phyloP scores from a whole-genome alignment of 2,113 vertebrate species.

The Spea bombifrons region DNA sequence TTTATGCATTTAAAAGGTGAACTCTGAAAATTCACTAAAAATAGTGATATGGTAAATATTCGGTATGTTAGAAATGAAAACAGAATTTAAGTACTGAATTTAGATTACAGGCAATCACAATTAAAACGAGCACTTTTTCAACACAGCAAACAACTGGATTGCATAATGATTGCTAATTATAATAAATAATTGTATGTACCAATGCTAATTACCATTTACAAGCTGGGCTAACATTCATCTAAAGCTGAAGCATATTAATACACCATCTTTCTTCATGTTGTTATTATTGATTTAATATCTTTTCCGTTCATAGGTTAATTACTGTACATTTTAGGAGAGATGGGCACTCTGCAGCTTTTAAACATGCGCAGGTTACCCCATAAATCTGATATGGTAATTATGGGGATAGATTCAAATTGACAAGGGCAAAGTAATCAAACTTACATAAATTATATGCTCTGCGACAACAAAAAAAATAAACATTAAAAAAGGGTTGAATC shows the following conservation, averaged over 20 bases:
- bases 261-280: slow-evolving; percentile 23
- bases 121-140: slow-evolving; percentile 16
- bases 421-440: neutral
- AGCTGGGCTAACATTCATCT: slow-evolving; percentile 35
- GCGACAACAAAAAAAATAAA: neutral
- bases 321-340: slow-evolving; percentile 15
- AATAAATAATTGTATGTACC: slow-evolving; percentile 30
- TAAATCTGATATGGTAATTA: slow-evolving; percentile 27
- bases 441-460: neutral
- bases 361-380: neutral
- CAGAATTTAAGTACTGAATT: neutral
- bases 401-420: slow-evolving; percentile 7
- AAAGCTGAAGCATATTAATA: slow-evolving; percentile 32
- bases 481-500: no score
- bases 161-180: slow-evolving; percentile 31
- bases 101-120: neutral
- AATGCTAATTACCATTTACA: slow-evolving; percentile 32
- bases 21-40: neutral
- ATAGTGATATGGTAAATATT: neutral
- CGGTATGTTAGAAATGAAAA: no score
- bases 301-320: slow-evolving; percentile 33
- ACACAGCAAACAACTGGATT: slow-evolving; percentile 22
- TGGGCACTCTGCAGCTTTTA: slow-evolving; percentile 6
- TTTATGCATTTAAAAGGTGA: neutral
- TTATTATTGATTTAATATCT: slow-evolving; percentile 35